Conservation (phyloP, 1,140 invertebrate species). For the Drosophila oshimai region DNA sequence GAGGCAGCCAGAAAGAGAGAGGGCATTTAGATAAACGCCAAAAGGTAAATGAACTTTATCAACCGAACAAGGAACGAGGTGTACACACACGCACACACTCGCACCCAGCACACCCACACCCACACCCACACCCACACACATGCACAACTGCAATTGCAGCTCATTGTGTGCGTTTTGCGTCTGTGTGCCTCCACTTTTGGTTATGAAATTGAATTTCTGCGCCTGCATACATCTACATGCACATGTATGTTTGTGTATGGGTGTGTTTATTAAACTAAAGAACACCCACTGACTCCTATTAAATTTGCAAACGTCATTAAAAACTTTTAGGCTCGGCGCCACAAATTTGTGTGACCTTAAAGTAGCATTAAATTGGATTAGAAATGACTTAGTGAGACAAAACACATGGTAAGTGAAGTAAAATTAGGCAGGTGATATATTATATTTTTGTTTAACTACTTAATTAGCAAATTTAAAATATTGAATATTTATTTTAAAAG, state of each 20-base stretch:
- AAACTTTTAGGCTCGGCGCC: neutral
- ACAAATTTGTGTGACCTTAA: neutral
- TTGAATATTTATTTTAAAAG: too few relatives aligned
- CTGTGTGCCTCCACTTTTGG: constrained; percentile 24
- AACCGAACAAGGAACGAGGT: constrained; percentile 59
- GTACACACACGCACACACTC: constrained; percentile 2
- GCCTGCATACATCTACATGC: neutral
- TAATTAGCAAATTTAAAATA: too few relatives aligned
- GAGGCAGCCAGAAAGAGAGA: constrained; percentile 1
- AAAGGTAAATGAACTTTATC: constrained; percentile 81
- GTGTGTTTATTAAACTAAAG: constrained; percentile 36
- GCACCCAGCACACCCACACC: neutral
- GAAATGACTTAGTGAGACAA: too few relatives aligned
- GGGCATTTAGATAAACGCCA: constrained; percentile 70
- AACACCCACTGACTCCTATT: neutral
- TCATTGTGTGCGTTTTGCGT: constrained; percentile 1
- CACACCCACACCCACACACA: neutral
- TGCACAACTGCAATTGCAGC: constrained; percentile 25
- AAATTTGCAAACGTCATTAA: neutral
- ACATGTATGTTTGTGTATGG: neutral
- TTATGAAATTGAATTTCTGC: constrained; percentile 42
- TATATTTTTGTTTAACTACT: too few relatives aligned
- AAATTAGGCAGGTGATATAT: too few relatives aligned
- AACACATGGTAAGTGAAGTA: too few relatives aligned
- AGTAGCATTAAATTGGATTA: neutral